Conservation (phyloP, 2,797 vertebrate genomes). For the Pangasius djambal region DNA sequence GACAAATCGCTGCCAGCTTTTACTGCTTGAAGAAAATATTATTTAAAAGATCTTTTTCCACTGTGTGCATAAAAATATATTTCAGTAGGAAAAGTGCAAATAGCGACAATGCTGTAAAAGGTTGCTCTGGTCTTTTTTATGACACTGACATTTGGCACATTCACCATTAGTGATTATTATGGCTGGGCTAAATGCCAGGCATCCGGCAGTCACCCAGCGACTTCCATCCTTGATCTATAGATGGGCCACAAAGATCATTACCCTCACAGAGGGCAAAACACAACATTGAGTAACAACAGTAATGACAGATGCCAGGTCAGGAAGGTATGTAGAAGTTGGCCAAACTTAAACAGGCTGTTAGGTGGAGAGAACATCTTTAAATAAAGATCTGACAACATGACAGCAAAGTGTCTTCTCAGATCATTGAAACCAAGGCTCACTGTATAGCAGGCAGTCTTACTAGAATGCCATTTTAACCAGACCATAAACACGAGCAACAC, state of each 20-base stretch:
- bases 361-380: not conserved
- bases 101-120: not conserved
- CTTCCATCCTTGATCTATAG: slow-evolving; percentile 16
- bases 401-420: not conserved
- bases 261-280: slow-evolving; percentile 17
- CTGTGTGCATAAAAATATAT: not conserved
- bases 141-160: not conserved
- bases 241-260: slow-evolving; percentile 24
- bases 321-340: not conserved
- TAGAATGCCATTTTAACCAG: not conserved
- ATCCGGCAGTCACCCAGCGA: not conserved
- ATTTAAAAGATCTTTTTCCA: not conserved
- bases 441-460: not conserved
- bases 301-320: slow-evolving; percentile 4
- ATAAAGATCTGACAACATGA: slow-evolving; percentile 17
- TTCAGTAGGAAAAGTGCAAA: not conserved
- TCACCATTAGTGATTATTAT: not conserved
- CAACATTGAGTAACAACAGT: not conserved
- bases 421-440: not conserved
- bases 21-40: not conserved
- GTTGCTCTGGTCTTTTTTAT: not conserved
- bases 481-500: not conserved
- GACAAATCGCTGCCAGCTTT: not conserved
- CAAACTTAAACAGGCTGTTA: slow-evolving; percentile 1
- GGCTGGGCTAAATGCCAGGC: slow-evolving; percentile 23